Evolutionary conservation across 2,113 vertebrate species (phyloP).

Genomic region (Cygnus atratus): DNA sequence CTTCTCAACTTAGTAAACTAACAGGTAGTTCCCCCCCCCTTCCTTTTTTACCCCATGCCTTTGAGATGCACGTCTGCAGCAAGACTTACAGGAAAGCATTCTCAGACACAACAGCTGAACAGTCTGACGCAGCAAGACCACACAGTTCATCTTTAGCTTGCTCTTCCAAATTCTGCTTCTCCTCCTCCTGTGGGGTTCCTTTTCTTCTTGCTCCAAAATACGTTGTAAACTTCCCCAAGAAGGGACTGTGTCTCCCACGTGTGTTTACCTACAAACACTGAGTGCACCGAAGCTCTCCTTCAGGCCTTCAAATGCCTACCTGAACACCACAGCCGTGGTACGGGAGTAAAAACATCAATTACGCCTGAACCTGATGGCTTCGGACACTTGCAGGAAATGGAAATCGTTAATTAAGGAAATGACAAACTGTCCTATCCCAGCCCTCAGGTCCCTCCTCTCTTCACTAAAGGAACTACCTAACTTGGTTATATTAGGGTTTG

Average conservation of each 20-base stretch:
- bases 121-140: neutral
- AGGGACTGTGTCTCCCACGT: neutral
- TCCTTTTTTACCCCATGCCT: neutral
- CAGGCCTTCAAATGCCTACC: neutral
- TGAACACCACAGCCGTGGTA: neutral
- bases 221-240: neutral
- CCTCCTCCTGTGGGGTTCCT: neutral
- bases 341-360: neutral
- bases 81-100: neutral
- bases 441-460: neutral
- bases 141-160: neutral
- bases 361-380: neutral
- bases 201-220: neutral
- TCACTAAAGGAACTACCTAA: neutral
- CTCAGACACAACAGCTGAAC: neutral
- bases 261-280: neutral
- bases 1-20: neutral
- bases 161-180: neutral
- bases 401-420: neutral
- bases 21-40: neutral
- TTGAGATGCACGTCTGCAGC: neutral
- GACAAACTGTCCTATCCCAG: neutral
- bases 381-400: neutral
- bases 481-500: neutral
- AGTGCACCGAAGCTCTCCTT: neutral